A percentile compares a stretch with the other conserved stretches of the same genome.
These are phyloP conservation scores for Malurus splendens DNA, from an alignment of 2,797 vertebrate genomes.

Conservation along the genomic window DNA sequence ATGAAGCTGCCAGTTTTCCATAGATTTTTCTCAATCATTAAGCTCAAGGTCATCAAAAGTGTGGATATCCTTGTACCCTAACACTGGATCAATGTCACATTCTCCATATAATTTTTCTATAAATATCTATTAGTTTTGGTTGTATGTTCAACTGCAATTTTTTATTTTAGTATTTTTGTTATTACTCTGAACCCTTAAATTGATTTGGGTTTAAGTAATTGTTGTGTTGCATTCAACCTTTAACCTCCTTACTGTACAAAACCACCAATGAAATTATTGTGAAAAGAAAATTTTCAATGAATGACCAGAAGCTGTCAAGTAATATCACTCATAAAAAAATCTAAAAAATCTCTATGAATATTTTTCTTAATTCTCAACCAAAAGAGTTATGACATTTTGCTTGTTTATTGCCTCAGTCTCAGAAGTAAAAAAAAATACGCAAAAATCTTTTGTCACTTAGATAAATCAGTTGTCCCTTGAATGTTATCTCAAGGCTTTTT, in stretches of 20 bases:
- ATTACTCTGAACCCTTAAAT: background rate
- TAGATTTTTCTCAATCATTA: background rate
- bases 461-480: background rate
- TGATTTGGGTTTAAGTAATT: background rate
- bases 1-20: background rate
- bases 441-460: background rate
- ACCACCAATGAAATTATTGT: background rate
- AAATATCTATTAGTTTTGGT: background rate
- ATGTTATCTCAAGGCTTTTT: background rate
- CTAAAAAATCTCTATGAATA: background rate
- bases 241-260: background rate
- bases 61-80: background rate
- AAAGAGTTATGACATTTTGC: background rate
- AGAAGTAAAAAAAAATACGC: background rate
- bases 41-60: background rate
- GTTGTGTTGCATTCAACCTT: background rate
- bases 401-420: background rate
- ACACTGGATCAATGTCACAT: background rate
- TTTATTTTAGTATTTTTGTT: background rate
- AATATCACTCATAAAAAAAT: background rate
- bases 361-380: background rate
- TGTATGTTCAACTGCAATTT: background rate
- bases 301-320: background rate
- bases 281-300: background rate
- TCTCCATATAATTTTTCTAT: background rate